Base-by-base conservation (phyloP, 2,113 vertebrate genomes). In the Cavia porcellus region DNA sequence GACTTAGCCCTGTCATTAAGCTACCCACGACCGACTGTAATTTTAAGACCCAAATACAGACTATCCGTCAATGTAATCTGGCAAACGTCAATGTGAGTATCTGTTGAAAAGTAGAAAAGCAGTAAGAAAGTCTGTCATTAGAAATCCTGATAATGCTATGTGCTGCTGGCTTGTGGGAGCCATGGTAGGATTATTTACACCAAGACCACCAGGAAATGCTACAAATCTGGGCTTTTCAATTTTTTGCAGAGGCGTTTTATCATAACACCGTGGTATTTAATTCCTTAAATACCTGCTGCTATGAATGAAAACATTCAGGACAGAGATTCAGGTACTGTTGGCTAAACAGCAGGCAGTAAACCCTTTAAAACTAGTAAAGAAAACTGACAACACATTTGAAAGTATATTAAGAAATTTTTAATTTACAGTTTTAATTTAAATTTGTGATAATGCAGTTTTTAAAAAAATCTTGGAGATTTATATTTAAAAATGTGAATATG, bases 381-480 rank as follows among this genome's bases (percentile, higher is more conserved):
- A 85, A 90, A 88, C 94, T 64, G 59, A 89, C 85, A 94, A 77
- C 5, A 77, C 5, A 90, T 64, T 61, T 77, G 24, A 92, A 66
- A 74, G 59, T 52, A 2, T 38, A 62, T 94, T 62, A 94, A 74
- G 25, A 86, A 12, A 7, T 57, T 77, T 91, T n/a, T 64, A 19
- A 86, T n/a, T 89, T 92, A 75, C 0, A 84, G 30, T 85, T 95
- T 96, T 89, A 94, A 94, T 79, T 88, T 89, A 89, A 91, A 95
- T 92, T 9, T 95, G 50, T 84, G 25, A 28, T 30, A n/a, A 13
- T 92, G 77, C 15, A 89, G 25, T 90, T 92, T 96, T 92, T 92
- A 90, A 38, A 85, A 80, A 95, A 92, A 38, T 93, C 59, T 94
- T 45, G 79, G 17, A 89, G 5, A 80, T 52, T 95, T 83, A 42